phyloP scores from a whole-genome alignment of 2,797 vertebrate genomes.

The Ispidina picta region DNA sequence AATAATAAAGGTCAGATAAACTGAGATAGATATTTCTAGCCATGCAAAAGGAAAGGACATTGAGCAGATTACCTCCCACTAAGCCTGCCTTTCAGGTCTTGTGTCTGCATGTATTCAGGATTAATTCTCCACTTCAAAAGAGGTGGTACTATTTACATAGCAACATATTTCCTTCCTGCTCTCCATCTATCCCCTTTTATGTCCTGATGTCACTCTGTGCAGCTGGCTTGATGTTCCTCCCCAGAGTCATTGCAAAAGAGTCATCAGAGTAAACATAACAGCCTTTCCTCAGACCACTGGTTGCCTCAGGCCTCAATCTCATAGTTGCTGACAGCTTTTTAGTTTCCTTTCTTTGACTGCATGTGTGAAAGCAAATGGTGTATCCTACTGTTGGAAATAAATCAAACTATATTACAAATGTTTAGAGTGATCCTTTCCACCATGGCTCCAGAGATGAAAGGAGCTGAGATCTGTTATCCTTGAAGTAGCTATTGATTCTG shows the following conservation, averaged over 20 bases:
- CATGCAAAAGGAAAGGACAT: constrained; percentile 13
- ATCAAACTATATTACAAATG: background rate
- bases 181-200: background rate
- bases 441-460: background rate
- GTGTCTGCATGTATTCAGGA: constrained; percentile 34
- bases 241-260: background rate
- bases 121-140: constrained; percentile 53
- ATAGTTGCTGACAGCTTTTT: background rate
- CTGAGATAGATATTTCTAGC: constrained; percentile 6
- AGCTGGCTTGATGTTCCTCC: background rate
- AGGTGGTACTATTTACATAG: background rate
- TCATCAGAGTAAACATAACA: background rate
- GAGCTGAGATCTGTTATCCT: background rate
- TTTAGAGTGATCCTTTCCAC: background rate
- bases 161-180: constrained; percentile 7
- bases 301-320: background rate
- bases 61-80: constrained; percentile 43
- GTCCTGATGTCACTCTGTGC: background rate
- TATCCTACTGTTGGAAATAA: background rate
- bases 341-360: background rate
- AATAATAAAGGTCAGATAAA: constrained; percentile 8
- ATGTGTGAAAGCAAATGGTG: background rate
- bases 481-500: background rate
- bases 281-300: background rate
- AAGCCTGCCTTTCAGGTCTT: constrained; percentile 44